Evolutionary conservation across 2,888 invertebrate genomes (phyloP).

Genomic region (Eilema griseolum): DNA sequence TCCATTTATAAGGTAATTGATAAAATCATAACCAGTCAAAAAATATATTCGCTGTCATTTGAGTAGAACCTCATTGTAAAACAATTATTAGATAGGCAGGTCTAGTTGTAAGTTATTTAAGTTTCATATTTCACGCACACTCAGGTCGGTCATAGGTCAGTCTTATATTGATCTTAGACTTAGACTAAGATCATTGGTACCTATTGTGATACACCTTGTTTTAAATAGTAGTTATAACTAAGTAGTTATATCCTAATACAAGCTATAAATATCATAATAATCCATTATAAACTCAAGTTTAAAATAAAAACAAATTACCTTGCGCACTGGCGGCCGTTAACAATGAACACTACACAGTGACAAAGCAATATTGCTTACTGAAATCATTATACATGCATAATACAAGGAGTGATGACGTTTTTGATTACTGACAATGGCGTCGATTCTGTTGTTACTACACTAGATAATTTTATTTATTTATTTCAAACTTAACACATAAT

Average conservation of each 20-base stretch:
- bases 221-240: neutral
- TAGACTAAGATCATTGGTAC: neutral
- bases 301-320: slow-evolving; percentile 28
- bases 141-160: no score
- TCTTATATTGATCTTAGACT: no score
- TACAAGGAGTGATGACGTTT: slow-evolving; percentile 28
- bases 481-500: neutral
- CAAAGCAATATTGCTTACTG: slow-evolving; percentile 41
- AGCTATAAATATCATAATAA: neutral
- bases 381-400: slow-evolving; percentile 46
- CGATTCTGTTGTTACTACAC: neutral
- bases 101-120: no score
- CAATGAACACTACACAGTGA: slow-evolving; percentile 46
- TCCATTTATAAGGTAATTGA: no score
- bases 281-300: neutral
- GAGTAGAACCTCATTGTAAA: no score
- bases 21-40: no score
- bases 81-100: no score
- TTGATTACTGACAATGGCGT: slow-evolving; percentile 15
- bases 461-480: neutral
- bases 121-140: no score
- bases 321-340: slow-evolving; percentile 32
- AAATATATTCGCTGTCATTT: no score
- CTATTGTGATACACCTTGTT: neutral
- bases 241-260: neutral